Evolutionary conservation across 2,888 invertebrate species (phyloP).

Genomic region (Muschampia plurimacula): DNA sequence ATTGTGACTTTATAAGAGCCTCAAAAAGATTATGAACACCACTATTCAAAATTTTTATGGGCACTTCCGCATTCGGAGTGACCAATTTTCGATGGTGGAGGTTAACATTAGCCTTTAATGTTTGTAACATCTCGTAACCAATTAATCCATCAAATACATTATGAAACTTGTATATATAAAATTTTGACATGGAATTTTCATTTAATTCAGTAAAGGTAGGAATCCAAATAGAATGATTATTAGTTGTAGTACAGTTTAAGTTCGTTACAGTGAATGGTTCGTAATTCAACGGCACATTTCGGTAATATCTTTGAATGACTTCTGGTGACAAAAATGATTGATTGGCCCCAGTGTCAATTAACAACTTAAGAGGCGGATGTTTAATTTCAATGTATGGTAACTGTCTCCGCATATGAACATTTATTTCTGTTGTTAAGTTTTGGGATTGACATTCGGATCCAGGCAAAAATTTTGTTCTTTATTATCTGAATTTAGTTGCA

Average conservation of each 20-base stretch:
- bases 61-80: neutral
- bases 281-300: neutral
- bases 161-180: slow-evolving; percentile 4
- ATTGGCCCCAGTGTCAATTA: neutral
- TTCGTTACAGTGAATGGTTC: neutral
- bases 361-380: neutral
- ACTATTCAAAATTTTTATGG: slow-evolving; percentile 3
- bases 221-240: slow-evolving; percentile 6
- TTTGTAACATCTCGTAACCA: slow-evolving; percentile 1
- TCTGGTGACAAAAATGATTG: slow-evolving; percentile 1
- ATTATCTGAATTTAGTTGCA: too few relatives aligned
- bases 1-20: neutral
- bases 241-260: slow-evolving; percentile 4
- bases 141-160: neutral
- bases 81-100: neutral
- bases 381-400: slow-evolving; percentile 3
- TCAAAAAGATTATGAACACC: slow-evolving; percentile 11
- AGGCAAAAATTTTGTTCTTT: too few relatives aligned
- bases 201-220: neutral
- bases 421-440: neutral
- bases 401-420: neutral
- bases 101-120: too few relatives aligned
- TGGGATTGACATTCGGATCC: too few relatives aligned
- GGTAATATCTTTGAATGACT: neutral
- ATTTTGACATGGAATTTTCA: neutral